Conservation (phyloP, 1,140 invertebrate genomes). For the Andricus grossulariae region DNA sequence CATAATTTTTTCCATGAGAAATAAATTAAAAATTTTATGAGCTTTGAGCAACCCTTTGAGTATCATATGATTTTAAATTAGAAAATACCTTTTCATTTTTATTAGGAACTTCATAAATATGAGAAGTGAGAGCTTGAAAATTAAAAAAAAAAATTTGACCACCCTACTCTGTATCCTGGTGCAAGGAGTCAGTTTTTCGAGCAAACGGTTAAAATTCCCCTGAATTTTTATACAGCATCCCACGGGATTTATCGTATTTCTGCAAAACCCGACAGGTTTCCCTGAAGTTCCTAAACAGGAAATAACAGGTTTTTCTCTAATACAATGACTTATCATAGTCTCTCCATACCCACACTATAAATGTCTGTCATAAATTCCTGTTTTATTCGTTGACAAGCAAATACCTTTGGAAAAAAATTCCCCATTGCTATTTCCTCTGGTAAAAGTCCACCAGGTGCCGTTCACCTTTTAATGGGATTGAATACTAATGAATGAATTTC, state of each 20-base stretch:
- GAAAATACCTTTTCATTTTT: no score
- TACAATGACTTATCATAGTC: slow-evolving; percentile 14
- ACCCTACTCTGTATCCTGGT: no score
- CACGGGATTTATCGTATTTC: background rate
- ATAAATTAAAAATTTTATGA: no score
- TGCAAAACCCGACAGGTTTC: background rate
- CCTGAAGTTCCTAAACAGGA: background rate
- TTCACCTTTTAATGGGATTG: background rate
- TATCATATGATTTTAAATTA: no score
- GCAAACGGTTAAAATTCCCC: no score
- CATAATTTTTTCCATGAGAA: no score
- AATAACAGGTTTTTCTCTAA: slow-evolving; percentile 10
- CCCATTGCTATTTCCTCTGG: background rate
- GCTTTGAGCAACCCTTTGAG: no score
- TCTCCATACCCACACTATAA: background rate
- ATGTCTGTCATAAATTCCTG: slow-evolving; percentile 2
- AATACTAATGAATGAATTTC: slow-evolving; percentile 4
- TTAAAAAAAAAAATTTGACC: no score
- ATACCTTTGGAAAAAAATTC: background rate
- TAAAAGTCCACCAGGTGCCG: background rate
- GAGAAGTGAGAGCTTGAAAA: no score
- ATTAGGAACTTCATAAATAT: no score
- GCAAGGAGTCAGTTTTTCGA: no score
- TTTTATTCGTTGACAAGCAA: slow-evolving; percentile 1
- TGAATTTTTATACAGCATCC: no score